Evolutionary conservation across 2,797 vertebrate genomes (phyloP), one percentile per base, ranked within the genome.

Genomic region (Melopsittacus undulatus): DNA sequence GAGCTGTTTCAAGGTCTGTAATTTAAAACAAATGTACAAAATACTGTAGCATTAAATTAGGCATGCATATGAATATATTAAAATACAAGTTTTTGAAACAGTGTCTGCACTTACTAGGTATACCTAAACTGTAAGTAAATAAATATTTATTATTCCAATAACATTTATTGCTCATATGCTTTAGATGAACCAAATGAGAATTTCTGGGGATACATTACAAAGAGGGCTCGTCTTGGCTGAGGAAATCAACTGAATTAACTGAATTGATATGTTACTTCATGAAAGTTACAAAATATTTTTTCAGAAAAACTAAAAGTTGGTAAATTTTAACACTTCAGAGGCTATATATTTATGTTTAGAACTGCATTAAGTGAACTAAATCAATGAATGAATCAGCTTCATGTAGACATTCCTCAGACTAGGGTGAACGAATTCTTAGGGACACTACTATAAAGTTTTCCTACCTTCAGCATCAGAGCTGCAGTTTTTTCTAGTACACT

Each of bases 11-110:
- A 95, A 91, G 70, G 61, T 70, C 59, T 90, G 15, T 89, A 87
- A 90, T 92, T 70, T 67, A 93, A 94, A 96, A 92, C 19, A 95
- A 89, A 90, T 45, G 32, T 74, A 81, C 83, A 90, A 92, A 95
- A 57, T 46, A 72, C 43, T 77, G 46, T 42, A 84, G 23, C 29
- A 67, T 49, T 91, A 73, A 79, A 80, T 69, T 79, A 76, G 46
- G 19, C 63, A 74, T 61, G 43, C 5, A 19, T 52, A 72, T 67
- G 77, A 83, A 92, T 89, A 75, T 54, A 74, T 93, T 85, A 67
- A 70, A 92, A 4, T 46, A 36, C 1, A 38, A 32, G 11, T 48
- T 51, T 56, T 80, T 57, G 23, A 85, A 79, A 67, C 2, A 57
- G 14, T 23, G 15, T 52, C 29, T 85, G 23, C 68, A 81, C 10